Base-by-base conservation (phyloP, 2,113 vertebrate species). In the Irena cyanogastra region DNA sequence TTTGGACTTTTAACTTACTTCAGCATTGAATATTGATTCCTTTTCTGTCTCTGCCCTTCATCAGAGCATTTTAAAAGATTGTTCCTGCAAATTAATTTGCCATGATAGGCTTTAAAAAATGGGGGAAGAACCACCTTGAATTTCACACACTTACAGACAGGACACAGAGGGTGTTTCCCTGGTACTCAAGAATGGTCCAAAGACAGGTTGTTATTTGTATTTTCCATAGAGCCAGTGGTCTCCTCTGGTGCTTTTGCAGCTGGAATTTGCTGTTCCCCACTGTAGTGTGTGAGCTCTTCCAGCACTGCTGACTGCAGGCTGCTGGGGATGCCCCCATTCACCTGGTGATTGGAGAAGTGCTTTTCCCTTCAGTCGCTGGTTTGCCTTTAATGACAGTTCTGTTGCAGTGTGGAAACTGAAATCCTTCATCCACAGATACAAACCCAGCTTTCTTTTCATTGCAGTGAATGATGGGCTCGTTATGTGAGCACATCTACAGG, bases 51-150 rank as follows among this genome's bases (percentile, higher is more conserved):
- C 30, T 85, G 41, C 53, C 22, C 37, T 27, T 61, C 17, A 50
- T 42, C 23, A 15, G 44, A 65, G 22, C 24, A 11, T 45, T 77
- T 79, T 61, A 4, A 27, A 41, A 37, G 41, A 10, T 50, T 65
- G 16, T 23, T 82, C 27, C 54, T 87, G 13, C 11, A 7, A n/a
- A 21, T 64, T 21, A 33, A 28, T 47, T 56, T 76, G n/a, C 23
- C n/a, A 2, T 39, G 27, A 27, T 37, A 21, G 2, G 17, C 27
- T 70, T 83, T n/a, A 20, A 78, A 72, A 87, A 60, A 5, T 0
- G 0, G 35, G 23, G 7, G 10, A 0, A 1, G 19, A 66, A 21
- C 6, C 5, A 13, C 20, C 28, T 44, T 16, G 2, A 54, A 27
- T 80, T 88, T 80, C 47, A 33, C 41, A 30, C 10, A 18, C 24